A percentile compares a stretch with the other conserved stretches of the same genome.
Conservation (phyloP, 1,140 invertebrate genomes). For the Drosophila suzukii region DNA sequence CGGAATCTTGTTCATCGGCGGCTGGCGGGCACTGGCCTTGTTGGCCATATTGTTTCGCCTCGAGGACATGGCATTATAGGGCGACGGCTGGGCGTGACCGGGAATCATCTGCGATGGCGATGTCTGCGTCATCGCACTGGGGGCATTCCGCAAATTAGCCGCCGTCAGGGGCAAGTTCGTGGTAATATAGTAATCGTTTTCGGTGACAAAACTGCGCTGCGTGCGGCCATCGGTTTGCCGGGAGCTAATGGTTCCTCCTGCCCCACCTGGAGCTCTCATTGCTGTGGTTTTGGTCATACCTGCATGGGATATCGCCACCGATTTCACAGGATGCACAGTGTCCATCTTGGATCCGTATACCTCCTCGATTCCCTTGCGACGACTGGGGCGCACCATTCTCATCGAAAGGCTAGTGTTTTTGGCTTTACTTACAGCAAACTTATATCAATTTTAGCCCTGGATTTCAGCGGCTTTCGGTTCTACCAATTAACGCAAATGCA, state of each 20-base stretch:
- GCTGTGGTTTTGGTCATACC: conserved; percentile 49
- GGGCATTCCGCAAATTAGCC: conserved; percentile 31
- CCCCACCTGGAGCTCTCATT: conserved; percentile 30
- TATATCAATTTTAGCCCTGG: not conserved
- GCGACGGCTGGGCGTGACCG: conserved; percentile 18
- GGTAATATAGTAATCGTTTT: conserved; percentile 72
- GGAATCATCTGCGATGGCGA: conserved; percentile 17
- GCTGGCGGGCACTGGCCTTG: conserved; percentile 49
- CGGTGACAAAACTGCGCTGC: conserved; percentile 64
- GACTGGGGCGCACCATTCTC: conserved; percentile 64
- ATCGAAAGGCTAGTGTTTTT: not conserved
- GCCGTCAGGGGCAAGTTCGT: conserved; percentile 62
- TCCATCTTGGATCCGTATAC: conserved; percentile 72
- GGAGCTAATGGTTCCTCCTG: conserved; percentile 26
- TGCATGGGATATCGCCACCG: conserved; percentile 23
- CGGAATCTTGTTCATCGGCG: conserved; percentile 27
- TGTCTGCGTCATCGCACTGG: not conserved
- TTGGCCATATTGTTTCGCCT: conserved; percentile 30
- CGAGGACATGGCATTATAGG: conserved; percentile 39
- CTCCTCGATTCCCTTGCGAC: conserved; percentile 74
- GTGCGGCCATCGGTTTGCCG: conserved; percentile 44
- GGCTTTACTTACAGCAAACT: not conserved
- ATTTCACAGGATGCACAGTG: conserved; percentile 46
- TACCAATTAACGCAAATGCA: conserved; percentile 48
- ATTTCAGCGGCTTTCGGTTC: not conserved